Percentiles rank a stretch among this genome's conserved stretches.
Conservation (phyloP, 2,113 vertebrate genomes). For the Puma concolor region DNA sequence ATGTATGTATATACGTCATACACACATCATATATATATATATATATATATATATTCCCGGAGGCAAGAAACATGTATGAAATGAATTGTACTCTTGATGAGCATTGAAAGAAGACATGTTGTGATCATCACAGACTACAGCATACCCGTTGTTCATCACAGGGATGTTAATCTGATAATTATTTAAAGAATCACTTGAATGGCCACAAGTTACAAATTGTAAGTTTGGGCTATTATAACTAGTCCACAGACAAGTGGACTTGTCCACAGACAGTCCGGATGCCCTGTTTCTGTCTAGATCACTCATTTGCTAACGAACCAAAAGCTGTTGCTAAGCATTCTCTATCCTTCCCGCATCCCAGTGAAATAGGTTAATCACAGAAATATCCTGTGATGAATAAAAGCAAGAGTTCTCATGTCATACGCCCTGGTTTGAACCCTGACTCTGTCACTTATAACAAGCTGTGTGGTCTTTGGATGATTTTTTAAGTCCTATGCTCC, state of each 20-base stretch:
- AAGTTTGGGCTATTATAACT: neutral
- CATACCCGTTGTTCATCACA: neutral
- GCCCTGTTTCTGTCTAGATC: neutral
- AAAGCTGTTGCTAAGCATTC: neutral
- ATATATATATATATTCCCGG: neutral
- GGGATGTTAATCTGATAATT: neutral
- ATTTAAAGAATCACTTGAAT: neutral
- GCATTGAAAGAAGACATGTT: neutral
- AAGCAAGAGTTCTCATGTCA: neutral
- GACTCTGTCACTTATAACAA: neutral
- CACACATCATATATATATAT: neutral
- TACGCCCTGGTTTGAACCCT: neutral
- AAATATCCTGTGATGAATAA: neutral
- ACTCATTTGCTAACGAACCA: neutral
- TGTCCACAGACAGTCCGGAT: neutral
- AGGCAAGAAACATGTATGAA: neutral
- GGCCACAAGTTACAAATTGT: neutral
- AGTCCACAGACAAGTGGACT: neutral
- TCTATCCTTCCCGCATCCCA: neutral
- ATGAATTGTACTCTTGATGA: neutral
- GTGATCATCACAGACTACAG: neutral
- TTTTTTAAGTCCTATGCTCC: neutral
- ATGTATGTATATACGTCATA: neutral
- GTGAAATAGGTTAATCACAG: neutral
- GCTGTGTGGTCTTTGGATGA: neutral